These are phyloP conservation scores for Hyles euphorbiae DNA, from an alignment of 1,140 invertebrate species.

Conservation along the genomic window DNA sequence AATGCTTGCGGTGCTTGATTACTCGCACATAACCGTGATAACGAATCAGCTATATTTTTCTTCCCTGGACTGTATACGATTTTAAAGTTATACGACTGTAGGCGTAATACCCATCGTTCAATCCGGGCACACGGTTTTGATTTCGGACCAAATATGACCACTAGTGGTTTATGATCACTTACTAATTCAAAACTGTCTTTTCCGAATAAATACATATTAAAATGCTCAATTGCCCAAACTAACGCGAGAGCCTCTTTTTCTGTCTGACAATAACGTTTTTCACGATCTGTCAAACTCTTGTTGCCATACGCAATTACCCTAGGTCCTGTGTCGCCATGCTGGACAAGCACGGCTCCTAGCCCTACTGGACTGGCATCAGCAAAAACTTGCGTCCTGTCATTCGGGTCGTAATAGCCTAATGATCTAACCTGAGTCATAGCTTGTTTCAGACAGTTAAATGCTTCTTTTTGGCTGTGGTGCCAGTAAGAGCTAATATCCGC, in stretches of 20 bases:
- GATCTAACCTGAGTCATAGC: constrained; percentile 17
- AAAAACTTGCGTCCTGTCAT: constrained; percentile 36
- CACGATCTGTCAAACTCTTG: constrained; percentile 14
- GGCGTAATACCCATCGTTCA: constrained; percentile 26
- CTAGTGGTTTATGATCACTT: constrained; percentile 28
- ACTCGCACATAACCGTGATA: constrained; percentile 18
- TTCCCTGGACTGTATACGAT: constrained; percentile 24
- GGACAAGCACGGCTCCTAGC: constrained; percentile 43
- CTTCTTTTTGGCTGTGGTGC: constrained; percentile 7
- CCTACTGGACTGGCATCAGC: constrained; percentile 61
- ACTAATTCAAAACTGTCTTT: constrained; percentile 22
- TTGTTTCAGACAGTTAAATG: constrained; percentile 6
- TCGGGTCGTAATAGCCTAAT: constrained; percentile 22
- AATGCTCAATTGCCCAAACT: constrained; percentile 25
- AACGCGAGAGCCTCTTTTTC: constrained; percentile 30
- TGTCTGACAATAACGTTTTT: constrained; percentile 25
- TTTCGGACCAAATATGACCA: constrained; percentile 21
- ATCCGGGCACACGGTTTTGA: constrained; percentile 28
- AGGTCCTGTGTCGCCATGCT: constrained; percentile 9
- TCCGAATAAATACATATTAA: constrained; percentile 22
- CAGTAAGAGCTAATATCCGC: constrained; percentile 13
- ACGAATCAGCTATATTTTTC: constrained; percentile 21
- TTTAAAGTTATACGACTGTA: constrained; percentile 22
- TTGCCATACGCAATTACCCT: constrained; percentile 25
- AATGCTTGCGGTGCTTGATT: background rate